These are phyloP conservation scores for Monopis laevigella DNA, from an alignment of 2,888 invertebrate species.

Conservation along the genomic window DNA sequence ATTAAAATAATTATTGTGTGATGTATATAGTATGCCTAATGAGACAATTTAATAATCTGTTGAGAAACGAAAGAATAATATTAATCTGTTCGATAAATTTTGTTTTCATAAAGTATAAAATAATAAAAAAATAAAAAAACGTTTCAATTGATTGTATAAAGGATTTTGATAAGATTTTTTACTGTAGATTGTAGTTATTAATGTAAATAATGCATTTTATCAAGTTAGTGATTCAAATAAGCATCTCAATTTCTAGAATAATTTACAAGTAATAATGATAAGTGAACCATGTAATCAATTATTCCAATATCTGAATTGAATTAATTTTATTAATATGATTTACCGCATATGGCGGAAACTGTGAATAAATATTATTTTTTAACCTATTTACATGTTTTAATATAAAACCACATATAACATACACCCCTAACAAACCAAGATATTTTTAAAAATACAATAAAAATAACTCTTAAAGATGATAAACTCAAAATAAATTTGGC, in stretches of 20 bases:
- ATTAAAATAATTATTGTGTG: slow-evolving; percentile 1
- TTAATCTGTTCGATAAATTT: slow-evolving; percentile 9
- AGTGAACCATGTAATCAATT: slow-evolving; percentile 7
- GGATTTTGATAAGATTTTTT: slow-evolving; percentile 7
- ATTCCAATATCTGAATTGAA: slow-evolving; percentile 38
- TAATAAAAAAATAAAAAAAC: slow-evolving; percentile 14
- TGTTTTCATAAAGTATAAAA: slow-evolving; percentile 20
- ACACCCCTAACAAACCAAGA: background rate
- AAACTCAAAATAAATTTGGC: background rate
- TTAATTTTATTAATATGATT: slow-evolving; percentile 38
- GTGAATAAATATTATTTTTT: slow-evolving; percentile 23
- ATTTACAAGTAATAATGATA: slow-evolving; percentile 13
- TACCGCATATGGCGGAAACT: slow-evolving; percentile 31
- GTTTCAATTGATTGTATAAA: slow-evolving; percentile 19
- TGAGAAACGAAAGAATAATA: background rate
- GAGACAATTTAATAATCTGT: background rate
- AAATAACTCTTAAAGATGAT: background rate
- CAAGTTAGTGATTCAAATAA: slow-evolving; percentile 49
- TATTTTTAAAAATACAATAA: background rate
- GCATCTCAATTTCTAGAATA: slow-evolving; percentile 24
- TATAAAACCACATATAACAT: background rate
- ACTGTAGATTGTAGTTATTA: slow-evolving; percentile 20
- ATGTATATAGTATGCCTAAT: slow-evolving; percentile 2
- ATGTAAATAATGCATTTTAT: slow-evolving; percentile 54
- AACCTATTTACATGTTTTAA: slow-evolving; percentile 7